Conservation (phyloP, 2,888 invertebrate species). For the Hoplodrina ambigua region DNA sequence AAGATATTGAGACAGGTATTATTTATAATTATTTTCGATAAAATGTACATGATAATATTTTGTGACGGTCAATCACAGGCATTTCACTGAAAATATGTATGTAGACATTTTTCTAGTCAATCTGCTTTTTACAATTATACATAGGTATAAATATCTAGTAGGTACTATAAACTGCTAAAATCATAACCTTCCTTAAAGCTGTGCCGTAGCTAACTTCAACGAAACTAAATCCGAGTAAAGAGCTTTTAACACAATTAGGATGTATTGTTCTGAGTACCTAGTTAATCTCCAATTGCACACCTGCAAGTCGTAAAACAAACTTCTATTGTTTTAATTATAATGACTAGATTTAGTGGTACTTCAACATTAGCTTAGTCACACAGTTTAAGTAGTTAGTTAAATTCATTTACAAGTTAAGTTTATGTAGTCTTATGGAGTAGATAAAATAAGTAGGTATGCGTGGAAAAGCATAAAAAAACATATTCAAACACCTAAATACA, state of each 20-base stretch:
- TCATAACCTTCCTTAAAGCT: background rate
- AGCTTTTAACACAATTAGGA: constrained; percentile 41
- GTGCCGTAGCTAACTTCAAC: constrained; percentile 4
- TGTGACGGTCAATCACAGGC: no score
- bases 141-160: no score
- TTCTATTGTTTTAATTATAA: constrained; percentile 48
- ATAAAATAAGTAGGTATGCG: no score
- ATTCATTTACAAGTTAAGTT: no score
- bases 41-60: no score
- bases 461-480: no score
- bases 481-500: no score
- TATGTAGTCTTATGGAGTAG: no score
- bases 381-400: background rate
- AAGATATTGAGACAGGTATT: background rate
- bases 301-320: constrained; percentile 74
- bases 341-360: constrained; percentile 19
- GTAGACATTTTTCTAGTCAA: no score
- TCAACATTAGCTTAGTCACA: background rate
- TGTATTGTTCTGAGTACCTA: constrained; percentile 54
- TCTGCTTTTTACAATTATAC: no score
- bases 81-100: no score
- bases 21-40: no score
- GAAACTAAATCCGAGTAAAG: constrained; percentile 29
- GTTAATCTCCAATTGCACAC: constrained; percentile 76
- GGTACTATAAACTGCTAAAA: background rate